Base-by-base conservation (phyloP, 2,888 invertebrate species). In the Agrilus biguttatus region DNA sequence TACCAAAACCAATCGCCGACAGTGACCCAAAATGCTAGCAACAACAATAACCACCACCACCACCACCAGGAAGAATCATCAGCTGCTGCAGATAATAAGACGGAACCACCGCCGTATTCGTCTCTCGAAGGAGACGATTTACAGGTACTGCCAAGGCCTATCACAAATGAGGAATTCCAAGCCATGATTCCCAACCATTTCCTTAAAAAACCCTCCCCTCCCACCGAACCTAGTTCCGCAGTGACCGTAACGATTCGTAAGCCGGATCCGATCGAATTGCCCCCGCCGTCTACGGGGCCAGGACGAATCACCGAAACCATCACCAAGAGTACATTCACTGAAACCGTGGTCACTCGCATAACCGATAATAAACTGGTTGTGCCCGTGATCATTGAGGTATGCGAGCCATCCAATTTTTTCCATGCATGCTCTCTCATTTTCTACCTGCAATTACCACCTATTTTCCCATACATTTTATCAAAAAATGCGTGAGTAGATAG, bases 251-350 rank as follows among this genome's bases (percentile, higher is more conserved):
- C 88, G 52, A 87, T 91, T 63, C 83, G 84, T 71, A 81, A 85
- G 65, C 74, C 76, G 44, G 70, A 71, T 53, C 67, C 74, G 48
- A 75, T 80, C 56, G 80, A 78, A 62, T 77, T 83, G 60, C 88
- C 88, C 55, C 87, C 90, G 60, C 77, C 88, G 55, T 88, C 87
- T 51, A 82, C 83, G 50, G 75, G 81, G 55, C 77, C 85, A 63
- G 91, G 91, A 66, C 77, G 79, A 67, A 85, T 90, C 71, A 91
- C 90, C 55, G 92, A 92, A 74, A 88, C 86, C 68, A 87, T 92
- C 75, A 92, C 91, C 68, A 91, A 90, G 78, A 88, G 90, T 64
- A 91, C 91, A 55, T 84, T 90, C 74, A 91, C 91, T 62, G 91
- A 92, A 75, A 91, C 90, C 52, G 88, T 89, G 55, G 90, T 91